Evolutionary conservation across 1,140 invertebrate genomes (phyloP), one percentile per base, ranked within the genome.

Genomic region (Drosophila nigrodunni): DNA sequence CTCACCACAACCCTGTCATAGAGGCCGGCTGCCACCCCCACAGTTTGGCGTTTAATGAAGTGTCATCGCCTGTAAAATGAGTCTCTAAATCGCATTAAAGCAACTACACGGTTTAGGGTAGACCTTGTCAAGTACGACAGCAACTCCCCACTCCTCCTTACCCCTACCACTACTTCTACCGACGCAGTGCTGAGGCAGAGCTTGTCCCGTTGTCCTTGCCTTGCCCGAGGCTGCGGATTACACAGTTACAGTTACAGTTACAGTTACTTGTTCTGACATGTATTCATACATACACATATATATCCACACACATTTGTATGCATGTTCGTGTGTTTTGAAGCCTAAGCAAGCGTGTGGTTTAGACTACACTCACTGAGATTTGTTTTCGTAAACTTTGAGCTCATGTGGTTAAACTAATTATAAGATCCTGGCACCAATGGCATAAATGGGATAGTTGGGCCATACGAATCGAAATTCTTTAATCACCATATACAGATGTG

Each of bases 41-140:
- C 54, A 46, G 67, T 85, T 83, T 81, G 78, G 69, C 82, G 76
- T 87, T 90, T 89, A 89, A 89, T 89, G 86, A 89, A 89, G 86
- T 89, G 86, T 89, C 86, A 89, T 90, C 86, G 86, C 78, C 87
- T 89, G 86, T 89, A 89, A 89, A 90, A 89, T 90, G 86, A 89
- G 86, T 89, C 81, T 82, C 78, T 85, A 89, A 89, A 89, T 90
- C 87, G 88, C 66, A 90, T 90, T 90, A 90, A 80, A 91, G 69
- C 65, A 80, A 89, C 81, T 88, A 85, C 74, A 82, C 70, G 71
- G 77, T 80, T 87, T 78, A 72, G 79, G 87, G 82, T 87, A 74
- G 88, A 77, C 74, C 74, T 74, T 83, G 83, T 83, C 85, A 83
- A 62, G 49, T 64, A 81, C 76, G 77, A 59, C 57, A 75, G 55